Base-by-base conservation (phyloP, 2,888 invertebrate species). In the Acanthosepion lycidas region DNA sequence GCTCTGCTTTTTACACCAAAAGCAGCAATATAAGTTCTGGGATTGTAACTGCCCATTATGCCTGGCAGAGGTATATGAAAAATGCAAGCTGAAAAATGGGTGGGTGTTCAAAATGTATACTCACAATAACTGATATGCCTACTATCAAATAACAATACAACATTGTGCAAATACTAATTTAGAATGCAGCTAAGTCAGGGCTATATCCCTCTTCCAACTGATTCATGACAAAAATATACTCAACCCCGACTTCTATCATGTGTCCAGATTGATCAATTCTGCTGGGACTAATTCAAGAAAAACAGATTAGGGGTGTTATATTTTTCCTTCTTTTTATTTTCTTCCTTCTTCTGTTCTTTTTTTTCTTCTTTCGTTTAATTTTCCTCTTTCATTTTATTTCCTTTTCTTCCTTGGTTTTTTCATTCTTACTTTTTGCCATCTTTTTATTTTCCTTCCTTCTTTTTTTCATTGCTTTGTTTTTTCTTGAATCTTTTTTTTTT, bases 111-210 rank as follows among this genome's bases (percentile, higher is more conserved):
- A 78, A 15, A 3, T 12, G 78, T 6, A 78, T 23, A 12, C 12
- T 78, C 78, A 33, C 78, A 78, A 78, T 78, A 33, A 12, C 78
- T 15, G 78, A 78, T 15, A 18, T 78, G 78, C 78, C n/a, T 78
- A 12, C n/a, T 78, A 78, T 78, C 78, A 78, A 78, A 78, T 78
- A 78, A 33, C 78, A n/a, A 78, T n/a, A 78, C 78, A n/a, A n/a
- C 33, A n/a, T 33, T n/a, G 78, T 78, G 78, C 78, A 78, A 78
- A 78, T 78, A n/a, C n/a, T n/a, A 78, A 78, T 78, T 78, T 78
- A 78, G n/a, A 78, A 78, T 78, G 8, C 78, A 78, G n/a, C 33
- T 12, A 33, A 78, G n/a, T n/a, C 78, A 78, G 18, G 15, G 15
- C n/a, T 78, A 15, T 9, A n/a, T 78, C 15, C 78, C 78, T 78